Percentiles rank a stretch among this genome's conserved stretches.
These are phyloP conservation scores for Hydropsyche tenuis DNA, from an alignment of 1,140 invertebrate genomes.

Conservation along the genomic window DNA sequence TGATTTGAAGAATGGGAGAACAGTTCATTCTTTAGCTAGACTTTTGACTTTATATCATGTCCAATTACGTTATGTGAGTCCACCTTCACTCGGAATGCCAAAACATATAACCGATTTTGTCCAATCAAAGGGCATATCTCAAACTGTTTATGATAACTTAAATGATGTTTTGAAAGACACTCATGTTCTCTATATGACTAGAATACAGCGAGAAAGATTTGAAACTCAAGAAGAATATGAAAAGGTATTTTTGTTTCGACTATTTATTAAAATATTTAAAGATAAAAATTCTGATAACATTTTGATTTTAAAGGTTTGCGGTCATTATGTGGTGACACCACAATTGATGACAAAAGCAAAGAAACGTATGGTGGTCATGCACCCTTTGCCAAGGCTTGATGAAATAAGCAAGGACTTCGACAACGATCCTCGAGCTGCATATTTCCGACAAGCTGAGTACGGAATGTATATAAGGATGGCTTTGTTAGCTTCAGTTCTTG, in stretches of 20 bases:
- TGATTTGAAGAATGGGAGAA: slow-evolving; percentile 96
- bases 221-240: slow-evolving; percentile 83
- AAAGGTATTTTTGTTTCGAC: slow-evolving; percentile 65
- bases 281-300: too few species aligned
- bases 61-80: slow-evolving; percentile 88
- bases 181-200: slow-evolving; percentile 97
- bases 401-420: slow-evolving; percentile 97
- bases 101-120: slow-evolving; percentile 83
- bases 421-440: slow-evolving; percentile 94
- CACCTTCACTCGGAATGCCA: slow-evolving; percentile 89
- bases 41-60: slow-evolving; percentile 91
- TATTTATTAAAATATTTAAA: slow-evolving; percentile 37
- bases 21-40: slow-evolving; percentile 95
- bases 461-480: slow-evolving; percentile 99
- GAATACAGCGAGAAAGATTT: slow-evolving; percentile 97
- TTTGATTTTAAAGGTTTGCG: slow-evolving; percentile 71
- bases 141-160: slow-evolving; percentile 76
- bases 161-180: slow-evolving; percentile 89
- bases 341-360: slow-evolving; percentile 95
- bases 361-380: slow-evolving; percentile 94
- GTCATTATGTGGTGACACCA: slow-evolving; percentile 89
- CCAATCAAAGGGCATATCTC: slow-evolving; percentile 75
- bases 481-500: slow-evolving; percentile 89
- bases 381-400: slow-evolving; percentile 92
- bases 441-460: slow-evolving; percentile 97